phyloP scores from a whole-genome alignment of 2,888 invertebrate genomes.

The Rhamphomyia laevipes region DNA sequence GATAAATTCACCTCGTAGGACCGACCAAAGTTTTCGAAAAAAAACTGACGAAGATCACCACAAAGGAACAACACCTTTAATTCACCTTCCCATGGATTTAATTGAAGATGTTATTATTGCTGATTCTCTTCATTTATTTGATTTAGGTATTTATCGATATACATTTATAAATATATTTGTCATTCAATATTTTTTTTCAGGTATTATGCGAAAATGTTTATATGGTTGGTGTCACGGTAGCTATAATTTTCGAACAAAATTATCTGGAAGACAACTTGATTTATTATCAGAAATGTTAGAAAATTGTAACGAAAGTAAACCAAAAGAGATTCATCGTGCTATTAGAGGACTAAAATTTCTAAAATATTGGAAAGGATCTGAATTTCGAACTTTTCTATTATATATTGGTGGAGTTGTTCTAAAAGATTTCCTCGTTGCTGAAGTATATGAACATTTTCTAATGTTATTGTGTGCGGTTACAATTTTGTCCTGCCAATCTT shows the following conservation, averaged over 20 bases:
- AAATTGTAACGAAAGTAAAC: background rate
- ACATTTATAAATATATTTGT: background rate
- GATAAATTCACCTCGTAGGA: background rate
- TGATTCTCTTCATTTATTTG: constrained; percentile 17
- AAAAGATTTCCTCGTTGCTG: background rate
- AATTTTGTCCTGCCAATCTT: background rate
- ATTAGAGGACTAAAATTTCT: background rate
- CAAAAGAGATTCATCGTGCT: constrained; percentile 2
- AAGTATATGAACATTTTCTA: background rate
- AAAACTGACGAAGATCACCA: constrained; percentile 1
- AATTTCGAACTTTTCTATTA: background rate
- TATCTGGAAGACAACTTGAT: background rate
- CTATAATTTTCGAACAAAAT: background rate
- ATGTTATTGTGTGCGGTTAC: background rate
- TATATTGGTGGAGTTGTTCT: background rate
- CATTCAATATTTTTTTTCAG: background rate
- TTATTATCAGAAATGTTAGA: background rate
- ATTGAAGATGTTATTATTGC: constrained; percentile 17
- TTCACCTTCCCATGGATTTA: constrained; percentile 17
- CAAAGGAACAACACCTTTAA: constrained; percentile 1
- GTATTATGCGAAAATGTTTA: background rate
- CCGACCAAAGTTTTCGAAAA: background rate
- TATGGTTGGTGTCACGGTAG: background rate
- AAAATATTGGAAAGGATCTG: constrained; percentile 1
- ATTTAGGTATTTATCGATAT: constrained; percentile 11